Evolutionary conservation across 2,113 vertebrate genomes (phyloP).

Genomic region (Toxotes chatareus): DNA sequence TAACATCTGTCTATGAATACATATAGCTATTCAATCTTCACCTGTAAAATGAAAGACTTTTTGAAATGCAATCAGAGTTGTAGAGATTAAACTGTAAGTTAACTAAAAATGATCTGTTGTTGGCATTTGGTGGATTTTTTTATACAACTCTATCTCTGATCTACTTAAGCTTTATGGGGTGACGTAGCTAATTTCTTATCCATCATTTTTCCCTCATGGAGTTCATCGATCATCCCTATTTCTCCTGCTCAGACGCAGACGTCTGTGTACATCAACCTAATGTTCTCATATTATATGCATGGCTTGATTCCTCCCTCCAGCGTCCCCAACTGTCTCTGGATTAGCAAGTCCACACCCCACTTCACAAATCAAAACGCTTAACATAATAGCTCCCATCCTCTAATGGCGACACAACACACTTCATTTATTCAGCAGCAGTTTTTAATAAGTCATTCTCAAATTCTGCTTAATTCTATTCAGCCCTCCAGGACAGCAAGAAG

Average conservation of each 20-base stretch:
- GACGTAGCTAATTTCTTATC: constrained; percentile 50
- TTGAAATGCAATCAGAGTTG: constrained; percentile 31
- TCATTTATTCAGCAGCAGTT: constrained; percentile 80
- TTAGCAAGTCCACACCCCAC: constrained; percentile 79
- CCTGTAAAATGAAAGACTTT: constrained; percentile 32
- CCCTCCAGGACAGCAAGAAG: constrained; percentile 61
- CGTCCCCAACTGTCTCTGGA: constrained; percentile 78
- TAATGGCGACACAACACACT: constrained; percentile 84
- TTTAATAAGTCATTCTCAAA: constrained; percentile 84
- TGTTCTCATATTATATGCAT: constrained; percentile 82
- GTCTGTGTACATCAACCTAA: constrained; percentile 79
- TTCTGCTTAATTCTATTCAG: constrained; percentile 77
- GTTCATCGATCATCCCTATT: constrained; percentile 79
- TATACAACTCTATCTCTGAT: constrained; percentile 32
- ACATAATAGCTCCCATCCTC: constrained; percentile 82
- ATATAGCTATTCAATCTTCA: constrained; percentile 56
- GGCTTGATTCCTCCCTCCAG: constrained; percentile 79
- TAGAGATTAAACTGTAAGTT: constrained; percentile 15
- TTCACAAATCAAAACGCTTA: constrained; percentile 84
- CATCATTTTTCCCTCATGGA: constrained; percentile 58
- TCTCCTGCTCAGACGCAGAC: constrained; percentile 72
- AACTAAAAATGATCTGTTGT: constrained; percentile 29
- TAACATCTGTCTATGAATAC: constrained; percentile 70
- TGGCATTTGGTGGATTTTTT: constrained; percentile 26
- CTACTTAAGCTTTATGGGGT: constrained; percentile 37